phyloP scores from a whole-genome alignment of 2,888 invertebrate species.

The Rhopalosiphum nymphaeae region DNA sequence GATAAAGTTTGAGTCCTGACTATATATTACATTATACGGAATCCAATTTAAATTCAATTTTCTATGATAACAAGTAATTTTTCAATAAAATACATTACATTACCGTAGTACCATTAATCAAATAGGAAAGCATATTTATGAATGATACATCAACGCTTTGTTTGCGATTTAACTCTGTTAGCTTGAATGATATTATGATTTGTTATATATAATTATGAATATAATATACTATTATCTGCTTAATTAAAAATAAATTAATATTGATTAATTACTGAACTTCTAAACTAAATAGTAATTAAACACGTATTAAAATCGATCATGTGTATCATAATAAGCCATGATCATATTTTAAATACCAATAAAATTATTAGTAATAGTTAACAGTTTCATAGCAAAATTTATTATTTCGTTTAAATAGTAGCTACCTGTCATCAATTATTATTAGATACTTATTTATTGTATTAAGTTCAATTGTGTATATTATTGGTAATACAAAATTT shows the following conservation, averaged over 20 bases:
- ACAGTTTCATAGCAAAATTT: background rate
- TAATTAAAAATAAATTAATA: background rate
- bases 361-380: background rate
- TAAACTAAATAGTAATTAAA: background rate
- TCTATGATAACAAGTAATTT: background rate
- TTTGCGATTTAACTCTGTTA: background rate
- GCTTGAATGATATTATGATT: background rate
- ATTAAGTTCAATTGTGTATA: background rate
- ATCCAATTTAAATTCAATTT: background rate
- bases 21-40: background rate
- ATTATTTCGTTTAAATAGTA: background rate
- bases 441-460: background rate
- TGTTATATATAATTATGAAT: background rate
- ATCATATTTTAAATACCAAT: background rate
- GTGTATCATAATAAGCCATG: background rate
- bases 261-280: background rate
- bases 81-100: background rate
- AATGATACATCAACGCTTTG: background rate
- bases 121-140: background rate
- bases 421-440: background rate
- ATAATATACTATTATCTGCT: background rate
- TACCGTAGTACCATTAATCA: background rate
- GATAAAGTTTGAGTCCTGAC: background rate
- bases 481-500: background rate
- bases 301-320: slow-evolving; percentile 31